phyloP scores from a whole-genome alignment of 2,797 vertebrate species.

The Salarias fasciatus region DNA sequence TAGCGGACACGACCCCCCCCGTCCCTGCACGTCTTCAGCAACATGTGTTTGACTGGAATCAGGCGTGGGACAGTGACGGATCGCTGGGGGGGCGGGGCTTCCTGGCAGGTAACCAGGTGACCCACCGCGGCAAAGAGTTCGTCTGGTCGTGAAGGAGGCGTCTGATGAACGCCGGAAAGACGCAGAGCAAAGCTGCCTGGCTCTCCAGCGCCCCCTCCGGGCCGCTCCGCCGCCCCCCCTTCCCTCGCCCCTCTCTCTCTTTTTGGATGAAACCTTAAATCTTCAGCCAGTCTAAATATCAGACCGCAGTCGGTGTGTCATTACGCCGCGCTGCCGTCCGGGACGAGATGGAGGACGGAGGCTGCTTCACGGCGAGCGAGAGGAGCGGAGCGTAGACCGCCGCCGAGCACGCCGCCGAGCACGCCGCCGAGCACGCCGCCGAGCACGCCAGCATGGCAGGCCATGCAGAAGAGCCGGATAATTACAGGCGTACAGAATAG shows the following conservation, averaged over 20 bases:
- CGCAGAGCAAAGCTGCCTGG: slow-evolving; percentile 64
- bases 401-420: slow-evolving; percentile 71
- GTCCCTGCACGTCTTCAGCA: slow-evolving; percentile 11
- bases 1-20: too few species aligned
- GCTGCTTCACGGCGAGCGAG: slow-evolving; percentile 54
- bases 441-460: slow-evolving; percentile 75
- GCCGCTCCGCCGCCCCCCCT: too few species aligned
- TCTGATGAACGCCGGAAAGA: slow-evolving; percentile 53
- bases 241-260: neutral
- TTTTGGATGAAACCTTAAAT: slow-evolving; percentile 66
- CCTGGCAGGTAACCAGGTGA: slow-evolving; percentile 59
- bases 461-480: slow-evolving; percentile 80
- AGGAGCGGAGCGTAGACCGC: slow-evolving; percentile 70
- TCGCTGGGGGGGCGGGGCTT: slow-evolving; percentile 48
- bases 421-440: slow-evolving; percentile 66
- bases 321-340: slow-evolving; percentile 64
- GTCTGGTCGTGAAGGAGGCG: slow-evolving; percentile 48
- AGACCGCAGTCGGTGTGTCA: slow-evolving; percentile 74
- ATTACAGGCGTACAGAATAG: slow-evolving; percentile 76
- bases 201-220: slow-evolving; percentile 36
- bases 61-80: slow-evolving; percentile 47
- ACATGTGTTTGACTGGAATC: slow-evolving; percentile 43
- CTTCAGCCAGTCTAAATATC: slow-evolving; percentile 78
- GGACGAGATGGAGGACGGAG: slow-evolving; percentile 69
- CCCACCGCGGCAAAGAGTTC: slow-evolving; percentile 7